Evolutionary conservation across 2,888 invertebrate species (phyloP).

Genomic region (Noctua pronuba): DNA sequence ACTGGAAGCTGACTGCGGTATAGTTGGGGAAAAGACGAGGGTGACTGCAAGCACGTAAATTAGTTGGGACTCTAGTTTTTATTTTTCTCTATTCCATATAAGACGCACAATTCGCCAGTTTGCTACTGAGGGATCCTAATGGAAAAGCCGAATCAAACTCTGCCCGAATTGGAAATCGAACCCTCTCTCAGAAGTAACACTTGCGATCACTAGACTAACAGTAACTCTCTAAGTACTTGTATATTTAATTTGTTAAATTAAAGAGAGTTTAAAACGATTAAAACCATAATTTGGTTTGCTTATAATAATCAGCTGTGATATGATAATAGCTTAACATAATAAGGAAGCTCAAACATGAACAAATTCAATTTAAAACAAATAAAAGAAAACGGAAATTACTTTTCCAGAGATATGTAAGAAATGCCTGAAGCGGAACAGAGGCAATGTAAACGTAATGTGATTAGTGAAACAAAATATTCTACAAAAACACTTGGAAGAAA

Average conservation of each 20-base stretch:
- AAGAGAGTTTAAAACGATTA: not conserved
- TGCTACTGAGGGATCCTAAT: not conserved
- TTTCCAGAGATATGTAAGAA: constrained; percentile 28
- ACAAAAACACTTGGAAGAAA: constrained; percentile 7
- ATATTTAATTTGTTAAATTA: not conserved
- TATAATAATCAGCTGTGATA: not conserved
- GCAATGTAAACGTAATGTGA: constrained; percentile 48
- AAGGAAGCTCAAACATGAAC: not conserved
- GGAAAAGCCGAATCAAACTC: not conserved
- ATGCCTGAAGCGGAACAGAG: constrained; percentile 23
- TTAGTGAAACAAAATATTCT: constrained; percentile 24
- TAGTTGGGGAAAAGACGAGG: not conserved
- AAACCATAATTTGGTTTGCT: not conserved
- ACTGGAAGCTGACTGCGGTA: not conserved
- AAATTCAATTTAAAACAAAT: constrained; percentile 28
- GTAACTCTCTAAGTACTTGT: too few relatives aligned
- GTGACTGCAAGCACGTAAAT: not conserved
- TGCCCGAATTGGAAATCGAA: not conserved
- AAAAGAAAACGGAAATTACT: constrained; percentile 39
- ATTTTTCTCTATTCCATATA: not conserved
- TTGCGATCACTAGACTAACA: too few relatives aligned
- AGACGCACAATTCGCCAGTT: not conserved
- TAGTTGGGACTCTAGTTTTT: not conserved
- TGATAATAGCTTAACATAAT: not conserved
- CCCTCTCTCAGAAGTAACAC: not conserved